Evolutionary conservation across 2,113 vertebrate species (phyloP).

Genomic region (Catharus minimus): DNA sequence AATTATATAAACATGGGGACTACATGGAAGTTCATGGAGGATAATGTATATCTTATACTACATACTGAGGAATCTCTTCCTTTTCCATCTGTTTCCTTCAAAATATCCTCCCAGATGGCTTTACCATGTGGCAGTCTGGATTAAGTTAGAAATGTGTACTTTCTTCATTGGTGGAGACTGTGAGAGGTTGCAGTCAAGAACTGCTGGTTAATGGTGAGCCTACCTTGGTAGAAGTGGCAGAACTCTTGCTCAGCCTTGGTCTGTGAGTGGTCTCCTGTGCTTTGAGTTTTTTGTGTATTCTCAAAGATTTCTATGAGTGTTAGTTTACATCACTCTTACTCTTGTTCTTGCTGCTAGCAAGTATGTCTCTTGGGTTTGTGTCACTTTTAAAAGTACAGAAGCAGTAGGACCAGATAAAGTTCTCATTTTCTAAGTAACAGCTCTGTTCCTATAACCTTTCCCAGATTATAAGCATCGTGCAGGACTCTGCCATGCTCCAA

Average conservation of each 20-base stretch:
- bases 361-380: not conserved
- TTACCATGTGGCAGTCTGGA: constrained; percentile 74
- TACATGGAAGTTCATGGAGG: constrained; percentile 77
- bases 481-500: not conserved
- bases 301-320: not conserved
- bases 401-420: not conserved
- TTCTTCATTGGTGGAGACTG: constrained; percentile 49
- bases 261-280: not conserved
- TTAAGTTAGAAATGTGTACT: constrained; percentile 69
- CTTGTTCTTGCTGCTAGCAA: not conserved
- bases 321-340: not conserved
- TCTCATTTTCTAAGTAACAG: not conserved
- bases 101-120: constrained; percentile 78
- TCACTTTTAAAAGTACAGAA: not conserved
- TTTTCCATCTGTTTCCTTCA: constrained; percentile 81
- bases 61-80: constrained; percentile 76
- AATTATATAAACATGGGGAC: constrained; percentile 78
- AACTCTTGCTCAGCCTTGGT: not conserved
- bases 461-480: not conserved
- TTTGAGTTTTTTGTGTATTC: not conserved
- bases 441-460: not conserved
- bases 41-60: constrained; percentile 81
- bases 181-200: constrained; percentile 1
- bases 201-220: not conserved
- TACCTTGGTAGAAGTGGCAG: not conserved